Percentiles rank a stretch among this genome's conserved stretches.
Evolutionary conservation across 92 coral and sea anemone species (phyloP).

Genomic region (Palythoa caribaeorum): DNA sequence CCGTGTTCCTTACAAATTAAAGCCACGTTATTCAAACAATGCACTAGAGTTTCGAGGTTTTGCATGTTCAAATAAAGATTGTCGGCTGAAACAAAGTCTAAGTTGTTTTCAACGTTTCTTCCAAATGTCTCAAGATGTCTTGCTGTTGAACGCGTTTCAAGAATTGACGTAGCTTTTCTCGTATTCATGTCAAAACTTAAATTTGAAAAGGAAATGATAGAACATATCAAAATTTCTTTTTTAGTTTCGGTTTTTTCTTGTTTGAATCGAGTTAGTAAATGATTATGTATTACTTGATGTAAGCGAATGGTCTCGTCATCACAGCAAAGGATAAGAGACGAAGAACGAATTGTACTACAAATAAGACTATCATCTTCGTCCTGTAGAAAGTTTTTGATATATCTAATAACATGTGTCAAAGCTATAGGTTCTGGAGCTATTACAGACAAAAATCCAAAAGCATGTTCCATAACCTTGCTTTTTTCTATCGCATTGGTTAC

Average conservation of each 20-base stretch:
- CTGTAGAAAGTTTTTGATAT: neutral
- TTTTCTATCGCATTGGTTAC: too few relatives aligned
- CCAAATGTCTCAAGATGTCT: neutral
- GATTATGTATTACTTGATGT: conserved; percentile 8
- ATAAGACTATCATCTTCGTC: conserved; percentile 14
- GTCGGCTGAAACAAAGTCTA: too few relatives aligned
- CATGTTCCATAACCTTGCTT: too few relatives aligned
- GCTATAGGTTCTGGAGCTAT: too few relatives aligned
- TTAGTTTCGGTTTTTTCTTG: neutral
- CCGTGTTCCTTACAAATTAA: neutral
- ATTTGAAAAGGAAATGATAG: neutral
- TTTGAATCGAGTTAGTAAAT: neutral
- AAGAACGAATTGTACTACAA: too few relatives aligned
- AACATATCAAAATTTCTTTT: neutral
- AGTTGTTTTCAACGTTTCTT: neutral
- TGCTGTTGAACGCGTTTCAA: neutral
- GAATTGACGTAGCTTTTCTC: neutral
- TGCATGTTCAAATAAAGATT: neutral
- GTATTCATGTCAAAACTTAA: neutral
- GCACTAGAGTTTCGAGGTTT: neutral
- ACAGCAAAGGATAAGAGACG: conserved; percentile 18
- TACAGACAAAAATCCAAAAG: too few relatives aligned
- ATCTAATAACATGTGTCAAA: conserved; percentile 31
- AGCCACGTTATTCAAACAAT: neutral
- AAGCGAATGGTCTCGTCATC: conserved; percentile 7